These are phyloP conservation scores for Brachyrhaphis roseni DNA, from an alignment of 2,797 vertebrate species.

Conservation along the genomic window DNA sequence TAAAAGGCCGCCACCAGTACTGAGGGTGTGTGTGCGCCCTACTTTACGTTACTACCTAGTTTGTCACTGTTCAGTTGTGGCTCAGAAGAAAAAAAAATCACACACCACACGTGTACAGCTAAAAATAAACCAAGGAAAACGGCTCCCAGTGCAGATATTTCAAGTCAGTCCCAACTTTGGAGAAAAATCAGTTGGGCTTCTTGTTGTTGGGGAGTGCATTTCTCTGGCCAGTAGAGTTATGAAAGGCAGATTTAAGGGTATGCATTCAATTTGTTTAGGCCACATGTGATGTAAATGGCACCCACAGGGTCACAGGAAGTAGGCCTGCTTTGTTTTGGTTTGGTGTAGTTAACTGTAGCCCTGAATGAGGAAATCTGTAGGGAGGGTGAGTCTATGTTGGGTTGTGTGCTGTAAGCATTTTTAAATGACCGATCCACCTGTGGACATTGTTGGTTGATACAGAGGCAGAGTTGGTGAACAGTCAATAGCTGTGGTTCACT, in stretches of 20 bases:
- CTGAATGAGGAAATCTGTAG: slow-evolving; percentile 23
- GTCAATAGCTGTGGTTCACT: slow-evolving; percentile 2
- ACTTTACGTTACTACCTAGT: slow-evolving; percentile 8
- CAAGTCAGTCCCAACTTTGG: slow-evolving; percentile 17
- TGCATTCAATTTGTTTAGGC: neutral
- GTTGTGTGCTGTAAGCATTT: slow-evolving; percentile 6
- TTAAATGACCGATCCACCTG: slow-evolving; percentile 14
- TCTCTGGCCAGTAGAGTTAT: slow-evolving; percentile 6
- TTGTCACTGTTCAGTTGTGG: slow-evolving; percentile 7
- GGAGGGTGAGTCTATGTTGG: slow-evolving; percentile 1
- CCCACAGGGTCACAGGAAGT: slow-evolving; percentile 50
- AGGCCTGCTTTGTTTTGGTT: slow-evolving; percentile 15
- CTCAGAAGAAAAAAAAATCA: neutral
- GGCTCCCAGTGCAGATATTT: slow-evolving; percentile 5
- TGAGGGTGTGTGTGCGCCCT: slow-evolving; percentile 9
- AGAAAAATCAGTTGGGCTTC: slow-evolving; percentile 21
- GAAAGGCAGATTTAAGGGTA: neutral
- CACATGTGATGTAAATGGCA: slow-evolving; percentile 11
- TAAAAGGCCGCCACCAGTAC: slow-evolving; percentile 19
- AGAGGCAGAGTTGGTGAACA: neutral
- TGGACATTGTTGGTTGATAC: slow-evolving; percentile 9
- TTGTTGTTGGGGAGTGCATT: slow-evolving; percentile 46
- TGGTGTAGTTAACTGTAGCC: slow-evolving; percentile 12
- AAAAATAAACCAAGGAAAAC: slow-evolving; percentile 3
- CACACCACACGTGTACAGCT: neutral